Base-by-base conservation (phyloP, 2,888 invertebrate genomes). In the Shargacucullia verbasci region DNA sequence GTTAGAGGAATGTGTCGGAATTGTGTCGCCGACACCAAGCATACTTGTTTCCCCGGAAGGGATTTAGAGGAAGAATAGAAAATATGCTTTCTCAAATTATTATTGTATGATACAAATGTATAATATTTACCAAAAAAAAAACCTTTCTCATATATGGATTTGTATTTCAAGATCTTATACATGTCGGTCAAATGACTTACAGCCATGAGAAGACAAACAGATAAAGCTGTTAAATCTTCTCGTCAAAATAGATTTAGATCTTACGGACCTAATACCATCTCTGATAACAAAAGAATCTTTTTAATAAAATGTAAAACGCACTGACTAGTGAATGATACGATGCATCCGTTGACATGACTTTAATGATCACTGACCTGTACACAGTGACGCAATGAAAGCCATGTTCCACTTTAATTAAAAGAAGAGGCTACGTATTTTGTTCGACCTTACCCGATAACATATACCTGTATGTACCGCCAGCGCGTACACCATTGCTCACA, bases 331-430 rank as follows among this genome's bases (percentile, higher is more conserved):
- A n/a, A 33, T 43, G 9, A 9, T 13, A 35, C 5, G 11, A 34
- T 14, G 27, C n/a, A 38, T 34, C 14, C 35, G 39, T 45, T 40
- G 20, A 31, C 25, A 57, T 9, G 35, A 45, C 56, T 39, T 34
- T 12, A 49, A 35, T 61, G 47, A 47, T 38, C 10, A 49, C 10
- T 55, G 48, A 49, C 55, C 35, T 35, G 14, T 55, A 37, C 48
- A 38, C 33, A 1, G 13, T 38, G 11, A 34, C 12, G 13, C 10
- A 20, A 43, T 35, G 15, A 15, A n/a, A 40, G 5, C 9, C 8
- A 11, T 27, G n/a, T 34, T 12, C 12, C 40, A 31, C 29, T 53
- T 48, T 54, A 45, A 49, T 60, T 54, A 49, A n/a, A 41, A 61
- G 34, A 39, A 56, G 8, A 1, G n/a, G 5, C 8, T 9, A 27